Evolutionary conservation across 1,140 invertebrate species (phyloP).

Genomic region (Araneus ventricosus): DNA sequence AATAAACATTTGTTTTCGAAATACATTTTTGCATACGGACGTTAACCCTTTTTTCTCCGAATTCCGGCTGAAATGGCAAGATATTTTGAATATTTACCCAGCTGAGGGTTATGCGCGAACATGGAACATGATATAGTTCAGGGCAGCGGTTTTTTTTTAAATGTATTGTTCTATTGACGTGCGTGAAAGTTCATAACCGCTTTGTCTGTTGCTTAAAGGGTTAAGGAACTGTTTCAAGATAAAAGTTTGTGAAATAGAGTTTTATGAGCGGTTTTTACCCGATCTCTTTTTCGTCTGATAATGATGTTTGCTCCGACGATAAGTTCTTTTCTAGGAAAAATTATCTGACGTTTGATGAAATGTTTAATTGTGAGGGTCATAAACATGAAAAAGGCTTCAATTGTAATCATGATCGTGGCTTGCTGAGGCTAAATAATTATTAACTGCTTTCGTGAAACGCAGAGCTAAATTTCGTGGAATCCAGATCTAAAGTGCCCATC

Average conservation of each 20-base stretch:
- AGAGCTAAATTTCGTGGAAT: too few species aligned
- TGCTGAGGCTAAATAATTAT: not conserved
- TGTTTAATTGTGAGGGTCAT: not conserved
- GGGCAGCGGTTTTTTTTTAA: not conserved
- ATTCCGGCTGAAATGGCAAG: not conserved
- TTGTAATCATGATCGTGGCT: not conserved
- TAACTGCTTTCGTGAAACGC: not conserved
- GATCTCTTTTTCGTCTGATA: not conserved
- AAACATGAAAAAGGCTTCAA: not conserved
- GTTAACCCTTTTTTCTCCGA: slow-evolving; percentile 53
- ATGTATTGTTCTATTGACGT: slow-evolving; percentile 19
- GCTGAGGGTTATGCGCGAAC: not conserved
- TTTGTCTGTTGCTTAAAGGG: slow-evolving; percentile 28
- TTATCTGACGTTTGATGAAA: slow-evolving; percentile 8
- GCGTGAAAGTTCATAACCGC: slow-evolving; percentile 13
- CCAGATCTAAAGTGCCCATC: too few species aligned
- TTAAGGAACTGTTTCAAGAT: slow-evolving; percentile 54
- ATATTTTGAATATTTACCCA: slow-evolving; percentile 52
- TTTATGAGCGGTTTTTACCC: not conserved
- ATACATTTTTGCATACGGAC: slow-evolving; percentile 28
- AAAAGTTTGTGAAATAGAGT: not conserved
- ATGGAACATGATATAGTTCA: slow-evolving; percentile 27
- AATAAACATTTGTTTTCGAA: slow-evolving; percentile 37
- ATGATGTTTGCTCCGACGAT: slow-evolving; percentile 18
- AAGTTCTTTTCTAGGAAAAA: not conserved